Percentiles rank a stretch among this genome's conserved stretches.
These are phyloP conservation scores for Ceriagrion tenellum DNA, from an alignment of 2,888 invertebrate genomes.

Conservation along the genomic window DNA sequence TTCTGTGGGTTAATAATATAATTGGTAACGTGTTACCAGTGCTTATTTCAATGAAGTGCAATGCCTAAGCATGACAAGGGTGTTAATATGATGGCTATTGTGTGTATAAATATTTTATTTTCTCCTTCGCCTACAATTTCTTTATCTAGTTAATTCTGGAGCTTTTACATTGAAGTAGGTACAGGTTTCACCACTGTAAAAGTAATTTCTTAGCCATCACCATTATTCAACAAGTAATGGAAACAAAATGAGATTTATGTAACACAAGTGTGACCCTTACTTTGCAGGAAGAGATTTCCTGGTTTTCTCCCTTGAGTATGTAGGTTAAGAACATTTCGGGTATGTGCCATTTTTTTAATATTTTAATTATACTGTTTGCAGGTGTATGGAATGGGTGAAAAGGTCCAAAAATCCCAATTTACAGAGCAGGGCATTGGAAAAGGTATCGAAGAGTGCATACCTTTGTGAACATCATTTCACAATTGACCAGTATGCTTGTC, in stretches of 20 bases:
- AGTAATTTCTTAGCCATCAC: neutral
- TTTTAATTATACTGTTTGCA: slow-evolving; percentile 8
- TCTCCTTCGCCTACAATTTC: neutral
- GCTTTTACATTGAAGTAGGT: neutral
- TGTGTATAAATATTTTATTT: neutral
- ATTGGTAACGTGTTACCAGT: too few species aligned
- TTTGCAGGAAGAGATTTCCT: neutral
- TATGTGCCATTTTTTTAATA: neutral
- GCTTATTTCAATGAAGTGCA: neutral
- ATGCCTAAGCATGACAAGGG: neutral
- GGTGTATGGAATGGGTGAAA: slow-evolving; percentile 10
- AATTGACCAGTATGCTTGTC: neutral
- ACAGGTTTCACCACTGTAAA: neutral
- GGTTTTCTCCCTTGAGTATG: neutral
- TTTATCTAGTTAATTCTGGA: neutral
- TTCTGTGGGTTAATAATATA: too few species aligned
- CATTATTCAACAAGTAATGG: neutral
- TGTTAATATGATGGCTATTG: neutral
- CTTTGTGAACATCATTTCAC: neutral
- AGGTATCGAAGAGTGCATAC: neutral
- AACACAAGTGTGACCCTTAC: neutral
- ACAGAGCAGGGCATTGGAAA: neutral
- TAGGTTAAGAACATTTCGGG: neutral
- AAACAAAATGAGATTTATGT: neutral
- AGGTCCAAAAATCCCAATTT: neutral